phyloP scores from a whole-genome alignment of 2,888 invertebrate species.

The Hemicrepidius hirtus region DNA sequence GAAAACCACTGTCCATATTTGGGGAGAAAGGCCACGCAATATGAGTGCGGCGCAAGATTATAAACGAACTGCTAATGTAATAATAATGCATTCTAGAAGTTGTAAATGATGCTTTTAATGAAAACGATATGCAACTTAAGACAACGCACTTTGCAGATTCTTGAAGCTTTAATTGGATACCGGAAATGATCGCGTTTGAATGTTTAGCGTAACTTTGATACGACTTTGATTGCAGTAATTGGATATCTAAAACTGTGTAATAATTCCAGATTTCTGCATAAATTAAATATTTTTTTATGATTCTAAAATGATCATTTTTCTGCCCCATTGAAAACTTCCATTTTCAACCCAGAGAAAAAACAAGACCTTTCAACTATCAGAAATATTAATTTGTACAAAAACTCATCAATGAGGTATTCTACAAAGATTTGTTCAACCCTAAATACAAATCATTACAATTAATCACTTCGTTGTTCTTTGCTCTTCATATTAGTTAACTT shows the following conservation, averaged over 20 bases:
- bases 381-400: too few relatives aligned
- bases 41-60: not conserved
- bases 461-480: conserved; percentile 16
- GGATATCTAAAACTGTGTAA: conserved; percentile 2
- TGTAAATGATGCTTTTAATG: conserved; percentile 23
- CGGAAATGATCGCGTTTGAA: conserved; percentile 23
- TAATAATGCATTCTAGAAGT: not conserved
- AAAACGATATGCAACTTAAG: conserved; percentile 20
- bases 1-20: conserved; percentile 50
- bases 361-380: too few relatives aligned
- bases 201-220: conserved; percentile 9
- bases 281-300: not conserved
- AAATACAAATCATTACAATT: conserved; percentile 5
- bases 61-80: conserved; percentile 6
- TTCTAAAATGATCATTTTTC: too few relatives aligned
- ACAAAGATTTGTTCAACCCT: not conserved
- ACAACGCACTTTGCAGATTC: conserved; percentile 14
- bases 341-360: too few relatives aligned
- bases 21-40: conserved; percentile 54
- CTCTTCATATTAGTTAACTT: conserved; percentile 23
- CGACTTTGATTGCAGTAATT: conserved; percentile 19
- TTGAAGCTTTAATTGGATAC: conserved; percentile 22
- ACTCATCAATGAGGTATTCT: too few relatives aligned
- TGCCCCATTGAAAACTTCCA: too few relatives aligned
- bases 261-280: not conserved